Conservation (phyloP, 2,888 invertebrate genomes). For the Pediacus dermestoides region DNA sequence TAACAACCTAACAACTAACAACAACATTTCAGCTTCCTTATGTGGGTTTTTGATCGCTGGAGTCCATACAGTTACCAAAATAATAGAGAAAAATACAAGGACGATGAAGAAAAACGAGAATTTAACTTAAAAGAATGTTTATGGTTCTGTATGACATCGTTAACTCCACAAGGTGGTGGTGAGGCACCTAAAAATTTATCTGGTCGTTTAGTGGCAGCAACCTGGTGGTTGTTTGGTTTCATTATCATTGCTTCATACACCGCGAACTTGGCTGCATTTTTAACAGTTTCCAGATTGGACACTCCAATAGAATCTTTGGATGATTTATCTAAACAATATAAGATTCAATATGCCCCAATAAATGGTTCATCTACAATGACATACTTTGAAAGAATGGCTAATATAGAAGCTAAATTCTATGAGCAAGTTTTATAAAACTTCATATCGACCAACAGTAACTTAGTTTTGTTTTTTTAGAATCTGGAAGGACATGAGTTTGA, state of each 20-base stretch:
- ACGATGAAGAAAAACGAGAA: slow-evolving; percentile 90
- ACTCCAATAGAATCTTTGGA: slow-evolving; percentile 91
- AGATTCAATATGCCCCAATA: slow-evolving; percentile 91
- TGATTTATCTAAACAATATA: slow-evolving; percentile 86
- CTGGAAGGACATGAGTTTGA: slow-evolving; percentile 97
- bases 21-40: slow-evolving; percentile 63
- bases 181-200: slow-evolving; percentile 96
- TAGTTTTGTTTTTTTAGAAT: slow-evolving; percentile 55
- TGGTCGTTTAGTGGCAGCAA: slow-evolving; percentile 91
- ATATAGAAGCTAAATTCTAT: slow-evolving; percentile 91
- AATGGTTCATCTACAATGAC: slow-evolving; percentile 86
- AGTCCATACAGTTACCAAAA: slow-evolving; percentile 97
- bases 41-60: slow-evolving; percentile 97
- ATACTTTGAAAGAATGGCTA: slow-evolving; percentile 94
- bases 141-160: slow-evolving; percentile 98
- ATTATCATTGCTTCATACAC: slow-evolving; percentile 99
- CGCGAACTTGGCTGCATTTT: slow-evolving; percentile 94
- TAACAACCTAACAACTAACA: neutral
- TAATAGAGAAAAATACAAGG: slow-evolving; percentile 86
- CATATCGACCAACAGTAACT: neutral
- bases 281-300: slow-evolving; percentile 90
- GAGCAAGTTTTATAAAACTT: slow-evolving; percentile 63
- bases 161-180: slow-evolving; percentile 93
- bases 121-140: slow-evolving; percentile 94
- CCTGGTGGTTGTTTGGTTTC: slow-evolving; percentile 99